Percentiles rank a stretch among this genome's conserved stretches.
phyloP scores from a whole-genome alignment of 2,797 vertebrate species.

The Thaleichthys pacificus region DNA sequence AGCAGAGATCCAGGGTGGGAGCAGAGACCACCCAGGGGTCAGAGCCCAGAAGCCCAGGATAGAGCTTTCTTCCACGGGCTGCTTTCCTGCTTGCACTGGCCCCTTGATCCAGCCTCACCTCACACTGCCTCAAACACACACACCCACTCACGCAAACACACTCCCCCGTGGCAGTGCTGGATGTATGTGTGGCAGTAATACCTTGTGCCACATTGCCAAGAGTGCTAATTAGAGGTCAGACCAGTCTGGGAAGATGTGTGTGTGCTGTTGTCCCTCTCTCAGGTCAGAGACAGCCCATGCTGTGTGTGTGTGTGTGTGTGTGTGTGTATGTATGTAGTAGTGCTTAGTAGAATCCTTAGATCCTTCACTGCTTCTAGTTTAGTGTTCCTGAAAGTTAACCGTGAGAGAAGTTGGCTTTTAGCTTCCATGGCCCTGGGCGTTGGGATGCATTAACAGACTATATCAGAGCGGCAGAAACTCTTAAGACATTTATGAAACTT shows the following conservation, averaged over 20 bases:
- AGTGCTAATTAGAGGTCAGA: slow-evolving; percentile 82
- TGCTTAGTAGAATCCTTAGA: no score
- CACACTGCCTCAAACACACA: slow-evolving; percentile 49
- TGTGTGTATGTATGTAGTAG: slow-evolving; percentile 20
- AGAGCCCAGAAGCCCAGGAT: slow-evolving; percentile 43
- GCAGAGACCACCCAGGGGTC: slow-evolving; percentile 50
- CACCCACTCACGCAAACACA: slow-evolving; percentile 19
- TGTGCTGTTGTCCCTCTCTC: slow-evolving; percentile 56
- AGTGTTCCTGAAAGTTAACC: no score
- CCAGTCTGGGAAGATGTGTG: slow-evolving; percentile 74
- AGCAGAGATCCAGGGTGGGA: slow-evolving; percentile 37
- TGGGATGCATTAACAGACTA: no score
- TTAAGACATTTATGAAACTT: no score
- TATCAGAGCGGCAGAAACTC: no score
- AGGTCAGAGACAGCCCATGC: slow-evolving; percentile 66
- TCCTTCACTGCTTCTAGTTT: no score
- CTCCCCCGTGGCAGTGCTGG: not conserved
- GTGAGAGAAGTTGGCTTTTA: no score
- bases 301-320: slow-evolving; percentile 24
- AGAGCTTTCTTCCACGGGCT: slow-evolving; percentile 56
- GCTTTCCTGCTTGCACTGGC: slow-evolving; percentile 52
- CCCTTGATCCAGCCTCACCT: slow-evolving; percentile 41
- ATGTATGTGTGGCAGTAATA: slow-evolving; percentile 48
- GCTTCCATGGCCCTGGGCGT: no score
- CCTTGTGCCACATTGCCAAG: slow-evolving; percentile 74